Conservation (phyloP, 2,113 vertebrate species). For the Corydoras sp. region DNA sequence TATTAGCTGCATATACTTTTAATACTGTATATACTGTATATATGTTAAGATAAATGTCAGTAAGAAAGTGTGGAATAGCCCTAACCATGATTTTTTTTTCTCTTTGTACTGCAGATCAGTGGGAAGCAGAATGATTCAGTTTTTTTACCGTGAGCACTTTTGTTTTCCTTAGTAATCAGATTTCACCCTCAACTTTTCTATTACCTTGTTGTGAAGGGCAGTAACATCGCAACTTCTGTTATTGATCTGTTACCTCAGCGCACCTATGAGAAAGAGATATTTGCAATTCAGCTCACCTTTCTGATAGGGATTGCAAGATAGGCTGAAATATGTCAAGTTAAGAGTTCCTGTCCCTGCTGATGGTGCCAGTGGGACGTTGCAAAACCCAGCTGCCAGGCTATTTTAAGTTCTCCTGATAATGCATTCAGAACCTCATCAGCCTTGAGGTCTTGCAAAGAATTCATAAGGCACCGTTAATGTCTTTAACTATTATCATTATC, state of each 20-base stretch:
- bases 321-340: conserved; percentile 43
- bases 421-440: conserved; percentile 47
- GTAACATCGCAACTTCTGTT: not conserved
- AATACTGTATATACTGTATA: no score
- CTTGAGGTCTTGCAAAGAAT: conserved; percentile 53
- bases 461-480: conserved; percentile 46
- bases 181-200: no score
- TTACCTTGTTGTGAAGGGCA: no score
- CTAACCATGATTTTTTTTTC: no score
- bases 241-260: not conserved
- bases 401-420: conserved; percentile 57
- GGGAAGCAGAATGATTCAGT: not conserved
- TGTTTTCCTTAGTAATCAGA: no score
- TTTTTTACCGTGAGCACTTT: no score
- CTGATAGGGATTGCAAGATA: conserved; percentile 38
- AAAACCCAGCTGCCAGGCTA: conserved; percentile 44
- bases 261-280: not conserved
- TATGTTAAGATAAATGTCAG: no score
- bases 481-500: conserved; percentile 41
- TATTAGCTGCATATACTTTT: no score
- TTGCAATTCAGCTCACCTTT: conserved; percentile 43
- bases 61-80: no score
- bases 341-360: conserved; percentile 48
- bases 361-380: conserved; percentile 43
- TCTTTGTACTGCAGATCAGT: not conserved